phyloP scores from a whole-genome alignment of 2,797 vertebrate species.

The Hoplostethus atlanticus region DNA sequence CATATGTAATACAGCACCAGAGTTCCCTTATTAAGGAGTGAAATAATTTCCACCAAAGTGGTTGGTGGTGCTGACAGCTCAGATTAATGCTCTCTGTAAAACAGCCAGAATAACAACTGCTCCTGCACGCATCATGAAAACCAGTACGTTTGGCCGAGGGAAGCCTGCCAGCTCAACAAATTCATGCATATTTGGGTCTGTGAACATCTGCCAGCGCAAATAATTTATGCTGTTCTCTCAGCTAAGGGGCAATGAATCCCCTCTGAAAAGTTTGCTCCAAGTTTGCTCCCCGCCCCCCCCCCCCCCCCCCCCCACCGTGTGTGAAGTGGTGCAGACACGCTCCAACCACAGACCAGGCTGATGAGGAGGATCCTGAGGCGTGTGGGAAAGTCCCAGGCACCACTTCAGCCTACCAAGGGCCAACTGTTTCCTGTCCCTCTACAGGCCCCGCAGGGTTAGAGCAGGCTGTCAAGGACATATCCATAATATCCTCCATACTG shows the following conservation, averaged over 20 bases:
- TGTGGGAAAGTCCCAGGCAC: constrained; percentile 78
- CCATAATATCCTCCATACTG: constrained; percentile 61
- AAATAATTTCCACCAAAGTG: constrained; percentile 83
- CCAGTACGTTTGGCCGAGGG: constrained; percentile 80
- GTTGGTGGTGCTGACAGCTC: constrained; percentile 76
- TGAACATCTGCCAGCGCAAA: constrained; percentile 90
- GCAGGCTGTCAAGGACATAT: constrained; percentile 64
- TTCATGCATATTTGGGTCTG: constrained; percentile 91
- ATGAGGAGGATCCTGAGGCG: constrained; percentile 68
- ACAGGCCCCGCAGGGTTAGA: constrained; percentile 64
- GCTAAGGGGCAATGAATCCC: constrained; percentile 83
- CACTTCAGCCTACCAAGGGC: constrained; percentile 70
- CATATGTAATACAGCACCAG: constrained; percentile 80
- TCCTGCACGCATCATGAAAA: constrained; percentile 84
- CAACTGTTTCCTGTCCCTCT: constrained; percentile 79
- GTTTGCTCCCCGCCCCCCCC: constrained; percentile 44
- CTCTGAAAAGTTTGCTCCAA: constrained; percentile 81
- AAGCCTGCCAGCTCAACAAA: constrained; percentile 85
- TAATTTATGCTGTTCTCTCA: constrained; percentile 87
- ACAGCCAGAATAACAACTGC: constrained; percentile 81
- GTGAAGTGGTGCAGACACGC: constrained; percentile 80
- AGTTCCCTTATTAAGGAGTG: constrained; percentile 83
- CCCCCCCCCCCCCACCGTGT: constrained; percentile 46
- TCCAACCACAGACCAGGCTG: constrained; percentile 71
- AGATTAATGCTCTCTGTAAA: constrained; percentile 82